phyloP scores from a whole-genome alignment of 2,113 vertebrate genomes.

The Eurypyga helias region DNA sequence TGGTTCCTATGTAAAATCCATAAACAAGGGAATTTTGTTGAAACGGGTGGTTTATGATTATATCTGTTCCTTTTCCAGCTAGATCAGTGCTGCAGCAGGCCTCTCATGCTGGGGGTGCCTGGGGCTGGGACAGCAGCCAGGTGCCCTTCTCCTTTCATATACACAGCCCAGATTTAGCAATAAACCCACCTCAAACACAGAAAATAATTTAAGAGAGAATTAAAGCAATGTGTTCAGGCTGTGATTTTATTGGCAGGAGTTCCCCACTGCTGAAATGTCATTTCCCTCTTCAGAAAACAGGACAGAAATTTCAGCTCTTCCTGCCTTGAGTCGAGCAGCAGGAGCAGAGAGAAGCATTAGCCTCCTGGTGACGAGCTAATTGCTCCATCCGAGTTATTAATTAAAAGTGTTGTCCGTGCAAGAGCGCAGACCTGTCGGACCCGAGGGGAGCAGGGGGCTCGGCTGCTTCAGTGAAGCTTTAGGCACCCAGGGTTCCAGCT shows the following conservation, averaged over 20 bases:
- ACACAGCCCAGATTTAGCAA: not conserved
- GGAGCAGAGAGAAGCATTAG: not conserved
- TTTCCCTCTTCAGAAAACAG: conserved; percentile 32
- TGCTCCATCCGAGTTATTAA: conserved; percentile 32
- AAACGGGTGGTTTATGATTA: not conserved
- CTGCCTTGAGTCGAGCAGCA: not conserved
- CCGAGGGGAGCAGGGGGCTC: not conserved
- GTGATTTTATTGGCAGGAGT: conserved; percentile 58
- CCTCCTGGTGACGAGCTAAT: conserved; percentile 53
- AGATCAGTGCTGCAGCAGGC: not conserved
- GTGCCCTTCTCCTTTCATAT: not conserved
- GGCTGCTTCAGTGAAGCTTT: fast-evolving
- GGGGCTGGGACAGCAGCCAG: not conserved
- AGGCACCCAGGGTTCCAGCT: fast-evolving
- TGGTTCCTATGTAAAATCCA: not conserved
- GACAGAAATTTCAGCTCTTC: not conserved
- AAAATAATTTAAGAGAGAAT: conserved; percentile 40
- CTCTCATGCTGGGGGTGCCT: not conserved
- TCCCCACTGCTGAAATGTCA: conserved; percentile 52
- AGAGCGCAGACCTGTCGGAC: not conserved
- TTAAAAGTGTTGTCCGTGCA: not conserved
- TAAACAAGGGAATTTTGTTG: not conserved
- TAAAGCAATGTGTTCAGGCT: conserved; percentile 33
- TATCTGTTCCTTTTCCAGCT: not conserved
- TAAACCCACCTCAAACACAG: conserved; percentile 28